Base-by-base conservation (phyloP, 2,888 invertebrate species). In the Trachelus stipa region DNA sequence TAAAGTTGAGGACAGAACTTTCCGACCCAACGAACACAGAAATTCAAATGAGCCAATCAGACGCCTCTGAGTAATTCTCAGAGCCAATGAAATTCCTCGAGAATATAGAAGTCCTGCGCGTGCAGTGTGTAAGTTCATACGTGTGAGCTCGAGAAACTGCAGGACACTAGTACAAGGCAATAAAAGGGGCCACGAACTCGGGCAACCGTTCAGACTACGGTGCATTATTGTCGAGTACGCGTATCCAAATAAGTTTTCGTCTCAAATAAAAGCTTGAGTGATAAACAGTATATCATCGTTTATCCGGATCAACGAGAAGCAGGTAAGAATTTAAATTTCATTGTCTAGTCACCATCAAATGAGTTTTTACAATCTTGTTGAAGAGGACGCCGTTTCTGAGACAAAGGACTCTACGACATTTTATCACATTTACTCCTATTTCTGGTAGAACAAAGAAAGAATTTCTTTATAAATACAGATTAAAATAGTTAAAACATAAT, bases 161-260 rank as follows among this genome's bases (percentile, higher is more conserved):
- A 37, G 40, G 75, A 77, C 80, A 80, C 81, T 79, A 75, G 76
- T 79, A 82, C 81, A 83, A 81, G 83, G 83, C 85, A 85, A 88
- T 88, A 88, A 87, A 88, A 88, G 87, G 86, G 80, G 83, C 81
- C 81, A 84, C 82, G 84, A 76, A 85, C 83, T 80, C 79, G 81
- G 71, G 83, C 85, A 81, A 82, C 81, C 80, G 82, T 76, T 79
- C 83, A 86, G 84, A 83, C 83, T 82, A 80, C 80, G 80, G 82
- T 80, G 79, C 77, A 82, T 84, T 79, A 76, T 78, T 78, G 80
- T 69, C 30, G 78, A 80, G 79, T n/a, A 56, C 37, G 33, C 68
- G 56, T 34, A 73, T 76, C 40, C 23, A 34, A 69, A 74, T 2
- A 56, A 56, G 56, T 56, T 56, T 9, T 9, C 9, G 9, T 23